A percentile compares a stretch with the other conserved stretches of the same genome.
phyloP scores from a whole-genome alignment of 1,140 invertebrate species.

The Conus betulinus region DNA sequence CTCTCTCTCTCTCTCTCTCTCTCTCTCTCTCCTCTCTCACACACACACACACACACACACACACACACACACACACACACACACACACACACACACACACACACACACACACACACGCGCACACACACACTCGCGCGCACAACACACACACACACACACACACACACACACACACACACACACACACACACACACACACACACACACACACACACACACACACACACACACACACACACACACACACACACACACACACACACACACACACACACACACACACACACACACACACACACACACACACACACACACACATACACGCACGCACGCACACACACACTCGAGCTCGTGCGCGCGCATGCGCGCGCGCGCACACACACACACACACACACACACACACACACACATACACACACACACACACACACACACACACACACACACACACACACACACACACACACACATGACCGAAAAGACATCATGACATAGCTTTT shows the following conservation, averaged over 20 bases:
- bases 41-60: no score
- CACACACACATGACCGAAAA: neutral
- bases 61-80: no score
- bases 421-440: slow-evolving; percentile 6
- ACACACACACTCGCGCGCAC: no score
- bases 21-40: no score
- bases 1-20: no score
- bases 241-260: neutral
- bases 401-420: neutral
- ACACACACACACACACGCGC: no score
- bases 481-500: no score
- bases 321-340: slow-evolving; percentile 1
- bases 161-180: no score
- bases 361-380: neutral
- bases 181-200: neutral
- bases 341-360: neutral
- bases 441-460: neutral
- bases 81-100: no score
- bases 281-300: neutral
- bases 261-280: neutral
- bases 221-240: neutral
- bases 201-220: slow-evolving; percentile 5
- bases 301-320: neutral
- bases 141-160: no score
- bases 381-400: slow-evolving; percentile 19